Evolutionary conservation across 2,888 invertebrate species (phyloP).

Genomic region (Mythimna lalbum): DNA sequence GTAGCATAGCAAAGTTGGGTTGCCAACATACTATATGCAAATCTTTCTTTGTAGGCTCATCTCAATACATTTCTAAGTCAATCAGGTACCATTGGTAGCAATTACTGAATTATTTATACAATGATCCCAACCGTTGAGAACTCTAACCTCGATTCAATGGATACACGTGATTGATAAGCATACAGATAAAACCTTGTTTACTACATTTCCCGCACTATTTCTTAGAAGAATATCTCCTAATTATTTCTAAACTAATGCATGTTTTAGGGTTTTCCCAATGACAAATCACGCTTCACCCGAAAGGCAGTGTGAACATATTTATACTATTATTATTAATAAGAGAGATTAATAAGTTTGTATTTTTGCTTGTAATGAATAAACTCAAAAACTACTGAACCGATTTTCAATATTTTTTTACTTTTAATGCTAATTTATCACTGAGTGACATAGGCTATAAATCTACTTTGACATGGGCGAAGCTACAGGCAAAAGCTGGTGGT

Average conservation of each 20-base stretch:
- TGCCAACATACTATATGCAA: neutral
- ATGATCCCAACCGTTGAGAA: slow-evolving; percentile 9
- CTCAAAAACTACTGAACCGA: too few relatives aligned
- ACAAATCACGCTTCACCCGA: neutral
- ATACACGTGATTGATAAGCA: slow-evolving; percentile 43
- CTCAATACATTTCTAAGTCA: slow-evolving; percentile 5
- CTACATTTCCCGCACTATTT: neutral
- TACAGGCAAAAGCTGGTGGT: too few relatives aligned
- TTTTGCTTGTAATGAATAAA: too few relatives aligned
- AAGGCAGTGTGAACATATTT: too few relatives aligned
- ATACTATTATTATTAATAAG: too few relatives aligned
- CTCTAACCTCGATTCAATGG: slow-evolving; percentile 31
- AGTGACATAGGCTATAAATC: too few relatives aligned
- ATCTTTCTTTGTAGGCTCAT: neutral
- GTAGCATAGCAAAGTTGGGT: neutral
- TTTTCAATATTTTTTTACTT: too few relatives aligned
- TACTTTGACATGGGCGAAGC: too few relatives aligned
- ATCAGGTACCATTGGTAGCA: slow-evolving; percentile 19
- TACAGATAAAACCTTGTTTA: slow-evolving; percentile 20
- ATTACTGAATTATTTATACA: slow-evolving; percentile 45
- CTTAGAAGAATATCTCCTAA: neutral
- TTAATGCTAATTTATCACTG: too few relatives aligned
- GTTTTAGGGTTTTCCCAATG: slow-evolving; percentile 1
- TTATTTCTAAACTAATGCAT: neutral
- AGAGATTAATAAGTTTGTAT: too few relatives aligned